Conservation (phyloP, 30 jellyfish, hydroid and myxozoan genomes). For the Clytia hemisphaerica region DNA sequence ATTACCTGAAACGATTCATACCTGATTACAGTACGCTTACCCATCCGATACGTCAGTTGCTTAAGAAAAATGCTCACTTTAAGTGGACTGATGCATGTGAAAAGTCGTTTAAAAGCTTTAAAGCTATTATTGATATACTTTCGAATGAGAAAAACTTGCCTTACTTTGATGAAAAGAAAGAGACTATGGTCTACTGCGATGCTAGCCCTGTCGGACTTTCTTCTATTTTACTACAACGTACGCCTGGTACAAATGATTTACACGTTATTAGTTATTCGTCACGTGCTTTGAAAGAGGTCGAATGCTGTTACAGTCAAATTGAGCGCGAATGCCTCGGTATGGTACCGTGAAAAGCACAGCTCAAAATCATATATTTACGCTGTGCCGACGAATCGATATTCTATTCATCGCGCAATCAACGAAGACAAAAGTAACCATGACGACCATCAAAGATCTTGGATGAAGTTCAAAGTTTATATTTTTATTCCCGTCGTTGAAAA, state of each 20-base stretch:
- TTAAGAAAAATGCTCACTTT: constrained; percentile 21
- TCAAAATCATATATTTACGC: no score
- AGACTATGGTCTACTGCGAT: constrained; percentile 25
- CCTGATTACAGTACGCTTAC: constrained; percentile 21
- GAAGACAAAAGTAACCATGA: no score
- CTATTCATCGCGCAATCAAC: no score
- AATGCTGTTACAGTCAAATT: constrained; percentile 43
- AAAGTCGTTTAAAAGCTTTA: background rate
- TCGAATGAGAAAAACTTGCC: constrained; percentile 34
- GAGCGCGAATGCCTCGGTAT: constrained; percentile 52
- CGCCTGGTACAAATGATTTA: constrained; percentile 14
- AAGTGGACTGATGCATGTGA: constrained; percentile 37
- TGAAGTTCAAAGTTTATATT: no score
- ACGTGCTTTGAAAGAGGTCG: constrained; percentile 35
- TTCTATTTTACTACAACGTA: constrained; percentile 32
- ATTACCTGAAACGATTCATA: constrained; percentile 24
- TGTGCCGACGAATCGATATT: no score
- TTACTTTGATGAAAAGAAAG: constrained; percentile 37
- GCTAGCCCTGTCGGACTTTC: constrained; percentile 56
- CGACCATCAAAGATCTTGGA: no score
- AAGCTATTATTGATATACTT: constrained; percentile 4
- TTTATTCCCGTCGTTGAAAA: no score
- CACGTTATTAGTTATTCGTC: constrained; percentile 39
- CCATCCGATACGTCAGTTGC: constrained; percentile 10
- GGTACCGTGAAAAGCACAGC: no score